phyloP scores from a whole-genome alignment of 2,113 vertebrate genomes.

The Falcunculus frontatus region DNA sequence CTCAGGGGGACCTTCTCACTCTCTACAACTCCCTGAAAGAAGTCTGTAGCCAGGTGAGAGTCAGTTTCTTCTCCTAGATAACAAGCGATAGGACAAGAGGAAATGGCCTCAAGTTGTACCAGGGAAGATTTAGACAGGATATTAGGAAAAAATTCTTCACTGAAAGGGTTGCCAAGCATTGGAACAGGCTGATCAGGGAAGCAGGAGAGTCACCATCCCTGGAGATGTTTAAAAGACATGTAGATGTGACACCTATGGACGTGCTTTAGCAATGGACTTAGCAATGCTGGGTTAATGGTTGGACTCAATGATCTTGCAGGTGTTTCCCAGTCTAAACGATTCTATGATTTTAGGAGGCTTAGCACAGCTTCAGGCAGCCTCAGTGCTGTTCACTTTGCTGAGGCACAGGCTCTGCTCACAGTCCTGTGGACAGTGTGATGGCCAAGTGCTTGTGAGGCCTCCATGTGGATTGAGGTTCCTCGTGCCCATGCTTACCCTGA shows the following conservation, averaged over 20 bases:
- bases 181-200: background rate
- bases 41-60: background rate
- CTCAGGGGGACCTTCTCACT: background rate
- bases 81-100: background rate
- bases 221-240: background rate
- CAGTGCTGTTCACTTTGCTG: background rate
- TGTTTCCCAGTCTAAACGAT: background rate
- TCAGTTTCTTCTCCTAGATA: background rate
- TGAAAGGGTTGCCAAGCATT: background rate
- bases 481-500: background rate
- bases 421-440: background rate
- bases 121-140: background rate
- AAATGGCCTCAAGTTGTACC: background rate
- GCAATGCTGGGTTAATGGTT: background rate
- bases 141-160: background rate
- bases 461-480: background rate
- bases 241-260: background rate
- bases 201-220: background rate
- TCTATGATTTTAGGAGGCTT: background rate
- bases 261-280: background rate
- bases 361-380: background rate
- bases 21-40: background rate
- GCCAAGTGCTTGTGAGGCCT: background rate
- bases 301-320: background rate
- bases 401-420: background rate